phyloP scores from a whole-genome alignment of 2,888 invertebrate species.

The Heliconius sara region DNA sequence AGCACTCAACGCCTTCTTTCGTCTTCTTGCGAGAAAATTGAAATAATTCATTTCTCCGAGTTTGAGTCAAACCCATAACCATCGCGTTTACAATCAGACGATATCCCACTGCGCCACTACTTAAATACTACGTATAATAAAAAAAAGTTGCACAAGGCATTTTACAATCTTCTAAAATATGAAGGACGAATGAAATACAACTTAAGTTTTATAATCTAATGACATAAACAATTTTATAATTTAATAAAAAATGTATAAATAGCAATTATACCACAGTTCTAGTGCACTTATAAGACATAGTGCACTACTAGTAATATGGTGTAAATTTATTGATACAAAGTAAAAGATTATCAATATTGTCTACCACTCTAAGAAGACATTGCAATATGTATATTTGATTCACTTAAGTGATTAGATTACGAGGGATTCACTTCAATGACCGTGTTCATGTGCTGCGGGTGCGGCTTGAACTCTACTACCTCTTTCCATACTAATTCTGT shows the following conservation, averaged over 20 bases:
- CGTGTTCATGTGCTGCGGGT: slow-evolving; percentile 81
- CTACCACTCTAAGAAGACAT: slow-evolving; percentile 14
- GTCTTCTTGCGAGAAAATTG: background rate
- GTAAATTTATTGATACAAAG: background rate
- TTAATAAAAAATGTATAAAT: background rate
- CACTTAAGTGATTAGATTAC: slow-evolving; percentile 51
- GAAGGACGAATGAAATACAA: slow-evolving; percentile 1
- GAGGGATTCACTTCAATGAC: slow-evolving; percentile 76
- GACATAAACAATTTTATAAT: background rate
- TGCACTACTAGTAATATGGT: background rate
- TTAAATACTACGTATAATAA: slow-evolving; percentile 7
- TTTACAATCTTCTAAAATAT: slow-evolving; percentile 7
- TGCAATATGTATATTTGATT: background rate
- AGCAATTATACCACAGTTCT: background rate
- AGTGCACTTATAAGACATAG: too few species aligned
- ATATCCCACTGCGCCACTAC: background rate
- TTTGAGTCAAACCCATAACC: background rate
- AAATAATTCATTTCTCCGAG: background rate
- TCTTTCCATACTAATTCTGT: slow-evolving; percentile 92
- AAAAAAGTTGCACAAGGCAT: background rate
- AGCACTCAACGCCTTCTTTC: background rate
- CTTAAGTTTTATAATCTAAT: background rate
- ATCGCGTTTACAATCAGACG: background rate
- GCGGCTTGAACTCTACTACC: slow-evolving; percentile 90
- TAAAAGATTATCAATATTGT: background rate